Percentiles rank a stretch among this genome's conserved stretches.
Evolutionary conservation across 2,888 invertebrate species (phyloP).

Genomic region (Erebia epiphron): DNA sequence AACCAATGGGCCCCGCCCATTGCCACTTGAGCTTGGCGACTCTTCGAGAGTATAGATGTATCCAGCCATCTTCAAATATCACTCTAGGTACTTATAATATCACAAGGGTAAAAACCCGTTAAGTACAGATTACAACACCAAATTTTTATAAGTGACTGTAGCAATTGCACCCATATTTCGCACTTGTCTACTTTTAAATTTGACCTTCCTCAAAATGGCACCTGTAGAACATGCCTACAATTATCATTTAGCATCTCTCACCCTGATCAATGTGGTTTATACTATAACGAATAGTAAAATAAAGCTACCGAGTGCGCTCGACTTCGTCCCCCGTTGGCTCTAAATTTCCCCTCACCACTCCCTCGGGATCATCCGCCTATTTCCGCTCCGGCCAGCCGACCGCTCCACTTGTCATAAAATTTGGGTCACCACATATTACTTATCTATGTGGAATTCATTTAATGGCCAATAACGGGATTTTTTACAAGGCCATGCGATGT

Average conservation of each 20-base stretch:
- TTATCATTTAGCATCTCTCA: constrained; percentile 12
- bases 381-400: constrained; percentile 53
- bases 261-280: constrained; percentile 40
- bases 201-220: constrained; percentile 14
- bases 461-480: constrained; percentile 53
- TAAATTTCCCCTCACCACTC: constrained; percentile 58
- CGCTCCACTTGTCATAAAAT: constrained; percentile 65
- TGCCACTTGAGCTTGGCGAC: no score
- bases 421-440: constrained; percentile 73
- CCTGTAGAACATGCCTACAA: neutral
- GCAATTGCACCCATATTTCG: neutral
- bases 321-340: constrained; percentile 56
- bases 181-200: neutral
- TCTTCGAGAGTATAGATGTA: no score
- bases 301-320: constrained; percentile 40
- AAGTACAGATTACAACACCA: neutral
- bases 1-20: no score
- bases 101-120: neutral
- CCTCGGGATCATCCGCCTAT: constrained; percentile 66
- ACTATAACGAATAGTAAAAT: constrained; percentile 25
- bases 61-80: neutral
- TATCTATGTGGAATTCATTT: constrained; percentile 61
- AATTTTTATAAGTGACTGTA: neutral
- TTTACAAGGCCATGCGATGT: constrained; percentile 17
- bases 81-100: neutral